Evolutionary conservation across 2,113 vertebrate species (phyloP), one percentile per base, ranked within the genome.

Genomic region (Halichoeres trimaculatus): DNA sequence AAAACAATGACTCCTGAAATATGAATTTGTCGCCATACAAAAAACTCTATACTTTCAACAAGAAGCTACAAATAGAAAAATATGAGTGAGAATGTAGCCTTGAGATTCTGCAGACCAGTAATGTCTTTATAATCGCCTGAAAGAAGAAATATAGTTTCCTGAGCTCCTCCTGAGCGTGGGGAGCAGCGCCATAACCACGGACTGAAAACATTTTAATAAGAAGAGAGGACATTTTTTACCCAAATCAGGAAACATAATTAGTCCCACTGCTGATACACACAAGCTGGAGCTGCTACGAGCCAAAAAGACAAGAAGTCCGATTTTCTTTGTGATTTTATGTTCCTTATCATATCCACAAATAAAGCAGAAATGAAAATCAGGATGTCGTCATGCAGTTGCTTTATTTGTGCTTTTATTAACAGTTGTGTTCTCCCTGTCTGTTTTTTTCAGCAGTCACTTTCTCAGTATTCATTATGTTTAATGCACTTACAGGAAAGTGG

Each of bases 401-500:
- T 43, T 76, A n/a, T 60, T 78, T 71, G 56, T 62, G 7, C 50
- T 76, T 87, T 82, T 58, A 88, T 78, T 73, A 59, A 56, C 50
- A 76, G 38, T n/a, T 59, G 22, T 71, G 38, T 69, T 84, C 55
- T 17, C 57, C 47, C 41, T 72, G 64, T 35, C 10, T 7, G 1
- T 19, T 59, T 19, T 59, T 36, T 58, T 16, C 20, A 45, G 6
- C 22, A 61, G 67, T 54, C 30, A 47, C 48, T 62, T 62, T 77
- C 69, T 75, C 66, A 57, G 62, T 61, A 51, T 83, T 77, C 76
- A 83, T 85, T 78, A 66, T 30, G 48, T 71, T 83, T 76, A 83
- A 79, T 67, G 68, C 10, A n/a, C 57, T 86, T 80, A 56, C 66
- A 84, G 72, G 80, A 86, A 88, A 87, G 64, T 74, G 52, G 59